phyloP scores from a whole-genome alignment of 1,140 invertebrate genomes.

The Aphelenchoides avenae region DNA sequence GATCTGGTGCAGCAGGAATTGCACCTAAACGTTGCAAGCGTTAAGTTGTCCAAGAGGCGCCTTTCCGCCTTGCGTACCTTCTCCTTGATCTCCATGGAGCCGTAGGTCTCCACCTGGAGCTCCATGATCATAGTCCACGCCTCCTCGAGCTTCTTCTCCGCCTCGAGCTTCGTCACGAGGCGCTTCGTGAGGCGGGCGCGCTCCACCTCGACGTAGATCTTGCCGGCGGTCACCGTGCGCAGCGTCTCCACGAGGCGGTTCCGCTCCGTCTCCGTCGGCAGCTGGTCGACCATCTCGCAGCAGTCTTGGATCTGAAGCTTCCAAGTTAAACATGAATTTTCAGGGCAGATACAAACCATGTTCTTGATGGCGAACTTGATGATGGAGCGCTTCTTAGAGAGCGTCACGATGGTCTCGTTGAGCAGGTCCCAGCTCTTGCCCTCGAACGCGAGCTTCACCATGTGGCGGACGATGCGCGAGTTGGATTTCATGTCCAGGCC shows the following conservation, averaged over 20 bases:
- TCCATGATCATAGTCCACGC: conserved; percentile 91
- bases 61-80: conserved; percentile 66
- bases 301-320: conserved; percentile 71
- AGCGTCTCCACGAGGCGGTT: conserved; percentile 93
- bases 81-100: conserved; percentile 95
- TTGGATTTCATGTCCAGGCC: conserved; percentile 91
- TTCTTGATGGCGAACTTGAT: conserved; percentile 88
- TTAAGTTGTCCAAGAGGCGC: not conserved
- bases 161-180: conserved; percentile 85
- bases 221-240: conserved; percentile 89
- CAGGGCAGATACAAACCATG: conserved; percentile 71
- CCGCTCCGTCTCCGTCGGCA: conserved; percentile 80
- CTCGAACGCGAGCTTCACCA: conserved; percentile 89
- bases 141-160: conserved; percentile 80
- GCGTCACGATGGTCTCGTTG: conserved; percentile 84
- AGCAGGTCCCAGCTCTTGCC: conserved; percentile 84
- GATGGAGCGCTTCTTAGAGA: conserved; percentile 90
- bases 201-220: conserved; percentile 99
- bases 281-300: conserved; percentile 86
- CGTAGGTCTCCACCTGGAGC: conserved; percentile 92
- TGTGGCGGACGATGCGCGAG: conserved; percentile 81
- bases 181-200: conserved; percentile 88
- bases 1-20: conserved; percentile 97
- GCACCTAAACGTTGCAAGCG: conserved; percentile 57
- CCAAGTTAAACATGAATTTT: not conserved